These are phyloP conservation scores for Asbolus verrucosus DNA, from an alignment of 1,140 invertebrate genomes.

Conservation along the genomic window DNA sequence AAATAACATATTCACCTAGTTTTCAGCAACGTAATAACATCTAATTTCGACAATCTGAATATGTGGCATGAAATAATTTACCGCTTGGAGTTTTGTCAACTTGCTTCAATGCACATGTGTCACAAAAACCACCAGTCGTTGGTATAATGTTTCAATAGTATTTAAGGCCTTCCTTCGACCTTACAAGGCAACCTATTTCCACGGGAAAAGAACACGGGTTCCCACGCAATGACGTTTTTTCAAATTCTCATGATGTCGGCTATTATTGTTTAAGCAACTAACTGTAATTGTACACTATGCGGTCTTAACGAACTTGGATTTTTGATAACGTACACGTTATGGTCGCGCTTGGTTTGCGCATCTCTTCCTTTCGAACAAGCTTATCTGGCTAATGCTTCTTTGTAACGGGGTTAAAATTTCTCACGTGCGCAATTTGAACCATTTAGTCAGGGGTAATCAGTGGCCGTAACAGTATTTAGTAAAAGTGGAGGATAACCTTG, in stretches of 20 bases:
- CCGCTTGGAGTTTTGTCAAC: neutral
- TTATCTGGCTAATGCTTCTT: no score
- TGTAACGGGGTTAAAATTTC: constrained; percentile 12
- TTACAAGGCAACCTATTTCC: constrained; percentile 57
- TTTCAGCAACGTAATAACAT: constrained; percentile 3
- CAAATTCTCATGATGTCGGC: constrained; percentile 45
- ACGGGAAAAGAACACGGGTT: constrained; percentile 53
- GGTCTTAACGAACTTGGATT: constrained; percentile 14
- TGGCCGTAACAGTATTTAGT: constrained; percentile 16
- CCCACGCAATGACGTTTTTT: constrained; percentile 54
- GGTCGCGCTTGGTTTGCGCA: no score
- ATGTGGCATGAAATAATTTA: neutral
- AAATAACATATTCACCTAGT: constrained; percentile 2
- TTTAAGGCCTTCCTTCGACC: constrained; percentile 52
- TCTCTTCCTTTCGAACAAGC: no score
- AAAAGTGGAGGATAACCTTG: constrained; percentile 13
- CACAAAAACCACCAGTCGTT: constrained; percentile 1
- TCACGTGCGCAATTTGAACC: constrained; percentile 13
- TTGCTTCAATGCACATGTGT: constrained; percentile 19
- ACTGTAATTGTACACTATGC: constrained; percentile 32
- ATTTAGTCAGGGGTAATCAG: constrained; percentile 6
- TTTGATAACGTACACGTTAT: no score
- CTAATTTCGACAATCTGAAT: constrained; percentile 4
- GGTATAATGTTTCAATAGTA: constrained; percentile 2
- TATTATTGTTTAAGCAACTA: constrained; percentile 30